These are phyloP conservation scores for Sebastes hopkinsi DNA, from an alignment of 2,797 vertebrate species.

Conservation along the genomic window DNA sequence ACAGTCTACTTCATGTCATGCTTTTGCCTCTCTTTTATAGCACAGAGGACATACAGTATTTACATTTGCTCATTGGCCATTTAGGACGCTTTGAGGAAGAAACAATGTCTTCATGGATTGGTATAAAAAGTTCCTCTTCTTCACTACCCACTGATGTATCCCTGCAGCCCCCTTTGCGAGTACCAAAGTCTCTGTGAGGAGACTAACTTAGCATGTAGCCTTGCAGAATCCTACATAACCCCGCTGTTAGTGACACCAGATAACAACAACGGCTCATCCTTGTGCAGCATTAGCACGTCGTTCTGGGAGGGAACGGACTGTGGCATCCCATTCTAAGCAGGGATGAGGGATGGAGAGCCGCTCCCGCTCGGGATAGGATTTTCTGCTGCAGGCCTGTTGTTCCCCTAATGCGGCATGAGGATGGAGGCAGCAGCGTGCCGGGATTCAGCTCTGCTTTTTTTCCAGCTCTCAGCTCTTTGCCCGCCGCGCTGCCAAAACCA, in stretches of 20 bases:
- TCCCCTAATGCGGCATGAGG: slow-evolving; percentile 68
- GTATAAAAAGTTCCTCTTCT: too few relatives aligned
- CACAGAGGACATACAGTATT: neutral
- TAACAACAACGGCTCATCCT: slow-evolving; percentile 28
- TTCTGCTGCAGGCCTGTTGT: slow-evolving; percentile 58
- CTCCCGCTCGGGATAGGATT: slow-evolving; percentile 58
- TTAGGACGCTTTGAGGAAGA: neutral
- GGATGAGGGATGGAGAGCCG: slow-evolving; percentile 53
- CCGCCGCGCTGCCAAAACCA: slow-evolving; percentile 53
- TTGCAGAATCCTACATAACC: slow-evolving; percentile 11
- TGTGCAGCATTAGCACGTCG: slow-evolving; percentile 38
- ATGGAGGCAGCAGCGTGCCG: slow-evolving; percentile 35
- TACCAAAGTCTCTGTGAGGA: neutral
- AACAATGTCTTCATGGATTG: neutral
- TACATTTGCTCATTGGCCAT: neutral
- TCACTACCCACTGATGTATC: rapidly evolving
- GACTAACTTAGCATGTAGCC: slow-evolving; percentile 5
- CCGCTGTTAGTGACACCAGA: slow-evolving; percentile 30
- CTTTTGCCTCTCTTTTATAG: neutral
- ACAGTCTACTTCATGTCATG: neutral
- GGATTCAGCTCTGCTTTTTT: slow-evolving; percentile 38
- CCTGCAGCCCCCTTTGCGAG: neutral
- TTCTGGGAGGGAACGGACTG: slow-evolving; percentile 34
- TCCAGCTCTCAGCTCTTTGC: slow-evolving; percentile 45
- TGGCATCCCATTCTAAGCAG: slow-evolving; percentile 56